Evolutionary conservation across 2,113 vertebrate species (phyloP).

Genomic region (Cacatua alba): DNA sequence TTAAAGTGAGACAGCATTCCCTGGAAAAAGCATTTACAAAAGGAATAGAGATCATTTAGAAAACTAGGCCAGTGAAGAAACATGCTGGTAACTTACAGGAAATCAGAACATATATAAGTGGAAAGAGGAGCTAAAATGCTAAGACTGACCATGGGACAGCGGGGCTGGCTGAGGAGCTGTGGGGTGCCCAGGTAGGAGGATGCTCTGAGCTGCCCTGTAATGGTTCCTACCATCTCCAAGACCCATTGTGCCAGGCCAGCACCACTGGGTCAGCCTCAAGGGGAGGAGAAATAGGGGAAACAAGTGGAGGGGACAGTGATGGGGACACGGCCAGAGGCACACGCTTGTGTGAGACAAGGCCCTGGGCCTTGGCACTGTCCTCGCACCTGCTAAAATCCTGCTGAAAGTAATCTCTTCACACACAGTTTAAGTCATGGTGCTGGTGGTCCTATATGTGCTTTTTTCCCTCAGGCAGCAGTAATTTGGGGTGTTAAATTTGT

Average conservation of each 20-base stretch:
- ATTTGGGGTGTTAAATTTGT: neutral
- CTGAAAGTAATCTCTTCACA: neutral
- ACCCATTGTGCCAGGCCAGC: fast-evolving
- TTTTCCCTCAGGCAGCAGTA: neutral
- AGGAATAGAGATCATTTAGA: neutral
- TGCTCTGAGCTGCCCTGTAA: fast-evolving
- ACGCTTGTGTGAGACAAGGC: fast-evolving
- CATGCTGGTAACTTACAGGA: neutral
- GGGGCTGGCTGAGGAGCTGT: fast-evolving
- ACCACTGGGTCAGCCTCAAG: fast-evolving
- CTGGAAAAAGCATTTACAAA: neutral
- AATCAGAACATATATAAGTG: neutral
- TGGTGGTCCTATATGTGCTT: neutral
- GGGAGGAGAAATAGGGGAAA: neutral
- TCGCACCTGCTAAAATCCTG: neutral
- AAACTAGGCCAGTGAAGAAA: neutral
- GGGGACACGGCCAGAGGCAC: fast-evolving
- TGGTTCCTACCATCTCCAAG: neutral
- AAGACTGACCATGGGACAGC: fast-evolving
- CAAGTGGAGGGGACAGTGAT: fast-evolving
- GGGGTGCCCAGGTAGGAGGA: fast-evolving
- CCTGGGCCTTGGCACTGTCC: neutral
- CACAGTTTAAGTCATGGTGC: neutral
- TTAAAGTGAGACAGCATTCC: neutral
- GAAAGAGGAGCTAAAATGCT: neutral